These are phyloP conservation scores for Meleagris gallopavo DNA, from an alignment of 2,113 vertebrate genomes.

Conservation along the genomic window DNA sequence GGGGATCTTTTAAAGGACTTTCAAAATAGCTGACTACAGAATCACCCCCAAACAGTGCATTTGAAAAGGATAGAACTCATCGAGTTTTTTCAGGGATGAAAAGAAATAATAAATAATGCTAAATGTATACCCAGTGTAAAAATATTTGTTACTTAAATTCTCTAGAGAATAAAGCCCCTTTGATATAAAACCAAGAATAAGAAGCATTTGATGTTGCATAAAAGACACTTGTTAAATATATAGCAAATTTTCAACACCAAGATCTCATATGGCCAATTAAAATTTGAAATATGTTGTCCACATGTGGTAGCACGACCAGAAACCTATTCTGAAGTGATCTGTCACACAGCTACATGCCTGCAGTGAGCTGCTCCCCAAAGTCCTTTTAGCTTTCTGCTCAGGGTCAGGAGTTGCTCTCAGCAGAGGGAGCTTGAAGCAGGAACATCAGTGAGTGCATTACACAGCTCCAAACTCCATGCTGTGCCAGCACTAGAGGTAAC, in stretches of 20 bases:
- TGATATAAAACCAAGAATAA: fast-evolving
- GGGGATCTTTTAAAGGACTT: not conserved
- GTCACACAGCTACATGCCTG: not conserved
- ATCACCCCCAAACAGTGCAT: not conserved
- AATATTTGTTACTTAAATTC: not conserved
- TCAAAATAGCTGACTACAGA: not conserved
- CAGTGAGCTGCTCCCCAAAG: not conserved
- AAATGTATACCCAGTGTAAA: not conserved
- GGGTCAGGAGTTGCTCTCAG: not conserved
- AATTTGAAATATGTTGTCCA: not conserved
- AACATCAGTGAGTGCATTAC: not conserved
- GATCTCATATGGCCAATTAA: not conserved
- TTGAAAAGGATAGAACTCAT: not conserved
- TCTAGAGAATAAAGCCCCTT: not conserved
- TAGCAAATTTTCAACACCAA: not conserved
- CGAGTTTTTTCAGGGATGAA: not conserved
- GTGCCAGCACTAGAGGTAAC: not conserved
- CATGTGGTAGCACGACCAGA: not conserved
- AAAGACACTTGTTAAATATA: not conserved
- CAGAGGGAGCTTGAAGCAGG: not conserved
- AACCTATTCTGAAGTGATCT: not conserved
- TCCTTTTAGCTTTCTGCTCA: not conserved
- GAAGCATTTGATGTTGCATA: not conserved
- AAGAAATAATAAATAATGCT: not conserved
- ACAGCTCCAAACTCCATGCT: not conserved